Evolutionary conservation across 92 coral and sea anemone genomes (phyloP).

Genomic region (Epizoanthus illoricatus): DNA sequence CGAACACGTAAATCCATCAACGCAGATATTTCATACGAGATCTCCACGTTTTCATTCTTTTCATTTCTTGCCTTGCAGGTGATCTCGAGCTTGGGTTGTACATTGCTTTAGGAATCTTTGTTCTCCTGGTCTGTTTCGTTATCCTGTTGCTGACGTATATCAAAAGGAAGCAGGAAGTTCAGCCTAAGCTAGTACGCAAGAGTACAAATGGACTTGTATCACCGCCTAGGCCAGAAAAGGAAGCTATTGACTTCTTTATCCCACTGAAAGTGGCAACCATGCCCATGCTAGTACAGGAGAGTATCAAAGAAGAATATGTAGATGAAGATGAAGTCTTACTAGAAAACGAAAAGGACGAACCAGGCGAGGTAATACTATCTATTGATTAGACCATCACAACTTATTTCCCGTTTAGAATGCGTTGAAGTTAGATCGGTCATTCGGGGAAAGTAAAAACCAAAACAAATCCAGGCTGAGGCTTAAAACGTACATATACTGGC

Average conservation of each 20-base stretch:
- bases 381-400: neutral
- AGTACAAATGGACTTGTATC: conserved; percentile 7
- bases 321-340: neutral
- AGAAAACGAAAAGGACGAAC: neutral
- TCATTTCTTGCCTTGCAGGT: neutral
- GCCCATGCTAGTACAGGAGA: conserved; percentile 23
- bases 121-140: conserved; percentile 18
- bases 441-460: too few relatives aligned
- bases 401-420: too few relatives aligned
- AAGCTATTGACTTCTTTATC: conserved; percentile 15
- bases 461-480: too few relatives aligned
- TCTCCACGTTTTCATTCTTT: too few relatives aligned
- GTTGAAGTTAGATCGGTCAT: too few relatives aligned
- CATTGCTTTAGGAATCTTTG: conserved; percentile 7
- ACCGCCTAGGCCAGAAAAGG: conserved; percentile 15
- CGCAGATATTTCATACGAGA: too few relatives aligned
- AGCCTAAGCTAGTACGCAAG: conserved; percentile 6
- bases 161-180: conserved; percentile 5
- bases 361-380: neutral
- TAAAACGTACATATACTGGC: too few relatives aligned
- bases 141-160: conserved; percentile 21
- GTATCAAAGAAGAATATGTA: neutral
- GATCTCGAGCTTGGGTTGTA: conserved; percentile 14
- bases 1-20: too few relatives aligned
- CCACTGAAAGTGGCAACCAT: conserved; percentile 11